Evolutionary conservation across 2,888 invertebrate species (phyloP).

Genomic region (Pecten maximus): DNA sequence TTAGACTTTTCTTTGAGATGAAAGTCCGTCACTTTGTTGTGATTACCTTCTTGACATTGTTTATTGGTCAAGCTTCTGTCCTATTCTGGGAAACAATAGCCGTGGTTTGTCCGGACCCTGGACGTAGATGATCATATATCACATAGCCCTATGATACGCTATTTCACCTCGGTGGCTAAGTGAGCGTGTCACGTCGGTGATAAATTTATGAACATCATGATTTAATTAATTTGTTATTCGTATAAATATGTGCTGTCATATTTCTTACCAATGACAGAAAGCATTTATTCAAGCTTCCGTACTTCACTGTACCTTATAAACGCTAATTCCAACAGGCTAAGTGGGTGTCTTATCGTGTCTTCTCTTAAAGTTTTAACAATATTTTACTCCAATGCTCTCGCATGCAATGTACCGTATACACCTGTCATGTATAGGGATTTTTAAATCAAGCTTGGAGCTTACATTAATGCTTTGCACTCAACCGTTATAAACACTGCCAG

Average conservation of each 20-base stretch:
- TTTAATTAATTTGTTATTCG: conserved; percentile 30
- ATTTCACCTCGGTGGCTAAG: not conserved
- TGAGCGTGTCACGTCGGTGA: not conserved
- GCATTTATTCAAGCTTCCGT: not conserved
- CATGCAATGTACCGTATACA: too few relatives aligned
- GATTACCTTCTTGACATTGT: not conserved
- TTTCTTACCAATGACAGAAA: conserved; percentile 20
- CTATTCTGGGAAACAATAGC: not conserved
- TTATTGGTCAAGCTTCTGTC: not conserved
- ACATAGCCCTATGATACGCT: not conserved
- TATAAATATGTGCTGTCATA: conserved; percentile 11
- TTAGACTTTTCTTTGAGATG: not conserved
- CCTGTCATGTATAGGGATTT: too few relatives aligned
- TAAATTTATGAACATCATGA: conserved; percentile 32
- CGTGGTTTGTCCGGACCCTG: not conserved
- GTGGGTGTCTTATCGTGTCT: not conserved
- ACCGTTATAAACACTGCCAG: too few relatives aligned
- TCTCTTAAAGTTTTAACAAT: too few relatives aligned
- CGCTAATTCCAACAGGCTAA: not conserved
- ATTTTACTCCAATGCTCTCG: too few relatives aligned
- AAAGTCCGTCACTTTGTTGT: not conserved
- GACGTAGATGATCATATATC: not conserved
- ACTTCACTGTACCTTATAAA: not conserved
- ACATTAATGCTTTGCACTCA: too few relatives aligned
- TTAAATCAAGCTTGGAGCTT: too few relatives aligned